Base-by-base conservation (phyloP, 2,113 vertebrate genomes). In the Sceloporus tristichus region DNA sequence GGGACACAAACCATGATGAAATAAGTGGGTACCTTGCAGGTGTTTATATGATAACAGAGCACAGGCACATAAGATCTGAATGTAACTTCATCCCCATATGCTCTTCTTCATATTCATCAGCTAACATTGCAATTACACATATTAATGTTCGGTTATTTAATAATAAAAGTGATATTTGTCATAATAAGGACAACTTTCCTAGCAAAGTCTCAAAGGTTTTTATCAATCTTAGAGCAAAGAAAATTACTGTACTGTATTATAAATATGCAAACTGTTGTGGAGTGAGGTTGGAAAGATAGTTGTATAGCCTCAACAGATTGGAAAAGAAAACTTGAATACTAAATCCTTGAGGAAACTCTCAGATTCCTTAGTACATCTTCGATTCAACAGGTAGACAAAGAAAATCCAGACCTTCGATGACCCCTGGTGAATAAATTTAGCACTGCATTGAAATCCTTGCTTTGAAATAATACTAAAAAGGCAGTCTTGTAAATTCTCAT, bases 381-480 rank as follows among this genome's bases (percentile, higher is more conserved):
- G 86, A 86, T 93, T 94, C 95, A 95, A 95, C 90, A 93, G 85
- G 84, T 27, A 96, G 94, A 96, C 95, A 97, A 97, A 96, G 94
- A 94, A 96, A 97, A 96, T 94, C 82, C 96, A 97, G 96, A 97
- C 97, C 97, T 97, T 97, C 96, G 97, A 97, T 97, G 97, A 97
- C 97, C 97, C 97, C 97, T 97, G 96, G 96, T 97, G 97, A 97
- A 97, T 94, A 96, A 97, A 97, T 83, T 94, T 93, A 96, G 97
- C 97, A 97, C 96, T 97, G 97, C 97, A 97, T 95, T 95, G 95
- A 92, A 92, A 93, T 90, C 81, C 48, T 54, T 94, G 82, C 85
- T 81, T 16, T 87, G 66, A 80, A 87, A 84, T 87, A 5, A 54
- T 40, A 85, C 71, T 88, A 59, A 53, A 76, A 90, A 80, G 77